Evolutionary conservation across 2,888 invertebrate species (phyloP).

Genomic region (Noctua janthina): DNA sequence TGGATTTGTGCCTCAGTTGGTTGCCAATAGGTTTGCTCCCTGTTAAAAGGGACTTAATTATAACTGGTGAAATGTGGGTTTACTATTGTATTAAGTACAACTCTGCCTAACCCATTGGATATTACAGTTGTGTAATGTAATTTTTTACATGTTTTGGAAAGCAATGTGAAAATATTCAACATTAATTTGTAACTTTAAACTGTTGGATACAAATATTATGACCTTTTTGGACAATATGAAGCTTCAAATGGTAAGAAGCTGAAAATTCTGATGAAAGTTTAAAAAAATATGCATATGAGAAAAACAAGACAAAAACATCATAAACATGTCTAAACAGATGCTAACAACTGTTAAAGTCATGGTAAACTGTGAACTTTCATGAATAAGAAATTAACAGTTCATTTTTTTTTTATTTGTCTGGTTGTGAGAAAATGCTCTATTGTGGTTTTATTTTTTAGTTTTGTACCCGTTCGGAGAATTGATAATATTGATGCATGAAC

Average conservation of each 20-base stretch:
- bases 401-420: not conserved
- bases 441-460: not conserved
- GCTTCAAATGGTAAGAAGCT: not conserved
- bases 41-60: not conserved
- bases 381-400: not conserved
- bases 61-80: not conserved
- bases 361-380: not conserved
- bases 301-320: not conserved
- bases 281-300: not conserved
- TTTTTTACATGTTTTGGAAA: not conserved
- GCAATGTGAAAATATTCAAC: not conserved
- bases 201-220: not conserved
- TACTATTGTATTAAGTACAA: not conserved
- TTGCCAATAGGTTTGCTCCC: not conserved
- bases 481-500: not conserved
- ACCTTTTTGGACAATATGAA: not conserved
- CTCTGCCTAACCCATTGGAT: not conserved
- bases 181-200: not conserved
- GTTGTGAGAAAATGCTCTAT: not conserved
- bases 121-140: not conserved
- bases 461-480: not conserved
- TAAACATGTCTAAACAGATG: conserved; percentile 19
- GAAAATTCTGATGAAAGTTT: not conserved
- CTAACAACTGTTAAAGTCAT: not conserved
- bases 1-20: not conserved